Conservation (phyloP, 2,797 vertebrate genomes). For the Coracias cyanogaster region DNA sequence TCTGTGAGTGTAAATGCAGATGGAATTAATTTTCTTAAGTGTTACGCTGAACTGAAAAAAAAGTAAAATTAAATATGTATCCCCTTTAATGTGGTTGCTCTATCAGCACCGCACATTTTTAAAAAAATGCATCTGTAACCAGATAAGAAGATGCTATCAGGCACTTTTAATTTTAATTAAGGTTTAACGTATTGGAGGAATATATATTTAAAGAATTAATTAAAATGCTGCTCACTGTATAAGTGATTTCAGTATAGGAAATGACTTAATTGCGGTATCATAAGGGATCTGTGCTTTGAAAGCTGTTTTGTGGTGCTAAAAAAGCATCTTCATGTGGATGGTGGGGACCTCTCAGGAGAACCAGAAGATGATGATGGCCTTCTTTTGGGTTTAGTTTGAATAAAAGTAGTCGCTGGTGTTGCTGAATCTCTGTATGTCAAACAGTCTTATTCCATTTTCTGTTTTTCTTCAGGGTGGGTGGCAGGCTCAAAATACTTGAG, state of each 20-base stretch:
- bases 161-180: constrained; percentile 58
- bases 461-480: constrained; percentile 25
- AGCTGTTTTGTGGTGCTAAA: constrained; percentile 49
- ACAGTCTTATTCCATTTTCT: not conserved
- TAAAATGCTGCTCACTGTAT: constrained; percentile 11
- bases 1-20: not conserved
- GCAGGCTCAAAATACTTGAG: constrained; percentile 5
- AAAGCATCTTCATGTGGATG: not conserved
- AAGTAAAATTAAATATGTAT: not conserved
- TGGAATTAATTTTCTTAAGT: not conserved
- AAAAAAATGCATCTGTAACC: not conserved
- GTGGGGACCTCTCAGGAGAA: not conserved
- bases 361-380: not conserved
- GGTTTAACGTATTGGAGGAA: constrained; percentile 57
- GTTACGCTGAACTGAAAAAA: not conserved
- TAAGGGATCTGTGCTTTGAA: constrained; percentile 47
- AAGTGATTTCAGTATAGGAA: constrained; percentile 38
- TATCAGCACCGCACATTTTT: not conserved
- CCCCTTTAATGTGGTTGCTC: constrained; percentile 25
- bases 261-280: constrained; percentile 39
- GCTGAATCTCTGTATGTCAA: not conserved
- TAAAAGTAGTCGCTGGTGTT: not conserved
- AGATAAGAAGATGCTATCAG: constrained; percentile 60
- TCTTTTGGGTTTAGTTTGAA: not conserved
- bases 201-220: constrained; percentile 67